These are phyloP conservation scores for Molothrus ater DNA, from an alignment of 2,797 vertebrate genomes.

Conservation along the genomic window DNA sequence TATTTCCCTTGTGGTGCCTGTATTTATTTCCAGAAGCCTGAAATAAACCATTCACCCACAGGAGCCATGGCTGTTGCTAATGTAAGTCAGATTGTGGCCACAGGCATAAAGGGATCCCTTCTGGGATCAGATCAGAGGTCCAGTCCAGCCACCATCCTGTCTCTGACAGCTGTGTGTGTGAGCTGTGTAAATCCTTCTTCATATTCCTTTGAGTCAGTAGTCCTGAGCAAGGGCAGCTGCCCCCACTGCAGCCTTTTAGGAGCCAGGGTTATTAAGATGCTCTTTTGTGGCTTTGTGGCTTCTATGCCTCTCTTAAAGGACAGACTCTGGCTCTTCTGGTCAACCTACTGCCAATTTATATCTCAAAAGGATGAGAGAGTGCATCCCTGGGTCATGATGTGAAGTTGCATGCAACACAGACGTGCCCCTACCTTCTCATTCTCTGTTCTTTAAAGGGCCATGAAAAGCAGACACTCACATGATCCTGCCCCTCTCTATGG, in stretches of 20 bases:
- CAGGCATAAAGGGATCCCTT: not conserved
- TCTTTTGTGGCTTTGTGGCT: slow-evolving; percentile 10
- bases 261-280: slow-evolving; percentile 27
- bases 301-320: not conserved
- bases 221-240: not conserved
- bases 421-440: not conserved
- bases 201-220: not conserved
- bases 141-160: not conserved
- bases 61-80: not conserved
- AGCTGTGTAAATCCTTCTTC: not conserved
- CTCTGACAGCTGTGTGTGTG: not conserved
- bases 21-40: slow-evolving; percentile 45
- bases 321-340: not conserved
- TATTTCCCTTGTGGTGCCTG: slow-evolving; percentile 33
- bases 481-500: not conserved
- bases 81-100: not conserved
- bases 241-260: not conserved
- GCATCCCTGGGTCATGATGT: not conserved
- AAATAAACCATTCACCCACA: slow-evolving; percentile 45
- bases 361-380: not conserved
- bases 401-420: not conserved
- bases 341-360: not conserved
- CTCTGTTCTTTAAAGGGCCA: not conserved
- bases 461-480: not conserved
- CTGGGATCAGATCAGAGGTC: not conserved